Base-by-base conservation (phyloP, 2,888 invertebrate species). In the Pachycephus smyrnensis region DNA sequence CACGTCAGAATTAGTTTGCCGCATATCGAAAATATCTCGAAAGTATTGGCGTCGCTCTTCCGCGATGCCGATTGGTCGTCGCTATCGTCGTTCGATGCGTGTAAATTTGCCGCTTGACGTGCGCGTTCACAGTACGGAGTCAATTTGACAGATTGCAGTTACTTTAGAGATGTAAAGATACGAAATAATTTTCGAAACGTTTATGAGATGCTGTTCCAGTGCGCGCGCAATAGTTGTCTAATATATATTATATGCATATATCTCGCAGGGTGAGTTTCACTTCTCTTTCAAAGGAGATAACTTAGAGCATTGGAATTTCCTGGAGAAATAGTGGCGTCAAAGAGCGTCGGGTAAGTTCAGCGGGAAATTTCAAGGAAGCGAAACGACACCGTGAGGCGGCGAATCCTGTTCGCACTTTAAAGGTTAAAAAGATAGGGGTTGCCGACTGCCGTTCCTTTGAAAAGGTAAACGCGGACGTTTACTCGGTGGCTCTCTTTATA, bases 391-490 rank as follows among this genome's bases (percentile, higher is more conserved):
- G 23, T 1, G 9, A 55, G 23, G 6, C 9, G 55, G 15, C 55
- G 55, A 55, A 23, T 55, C 9, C 9, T 23, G 23, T 55, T 55
- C 55, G 55, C 23, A 40, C 6, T 40, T 15, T 40, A 55, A 55
- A 55, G 9, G 23, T 55, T 55, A 55, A 23, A 23, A 55, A 23
- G 23, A 55, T 55, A 55, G 55, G 55, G 23, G 23, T 6, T 23
- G 23, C 55, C 55, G 55, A 55, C 9, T 23, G 30, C 55, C 15
- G 23, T n/a, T 75, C 68, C 69, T 68, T 71, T 80, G 71, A 77
- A 77, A 73, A 77, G 71, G 73, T 75, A 73, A 78, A 80, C 73
- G 73, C 15, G n/a, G 76, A 36, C 80, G 37, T 83, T 83, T 78
- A 77, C 74, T 69, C 33, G 30, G 30, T 36, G 31, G 32, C 23